Conservation (phyloP, 1,140 invertebrate genomes). For the Penaeus japonicus region DNA sequence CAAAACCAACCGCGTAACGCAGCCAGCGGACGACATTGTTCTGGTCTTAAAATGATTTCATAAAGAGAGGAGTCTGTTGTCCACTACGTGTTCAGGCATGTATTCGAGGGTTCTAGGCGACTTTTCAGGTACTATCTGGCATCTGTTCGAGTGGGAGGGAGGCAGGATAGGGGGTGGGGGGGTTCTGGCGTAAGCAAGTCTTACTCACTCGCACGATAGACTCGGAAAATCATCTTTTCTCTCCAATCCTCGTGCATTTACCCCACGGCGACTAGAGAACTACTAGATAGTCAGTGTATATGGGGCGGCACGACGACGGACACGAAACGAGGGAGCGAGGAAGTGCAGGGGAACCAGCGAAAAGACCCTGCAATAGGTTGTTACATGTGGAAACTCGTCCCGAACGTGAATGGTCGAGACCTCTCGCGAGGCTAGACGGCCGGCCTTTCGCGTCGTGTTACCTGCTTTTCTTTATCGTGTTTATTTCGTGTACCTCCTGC, state of each 20-base stretch:
- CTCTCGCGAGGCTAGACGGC: neutral
- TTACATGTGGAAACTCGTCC: slow-evolving; percentile 12
- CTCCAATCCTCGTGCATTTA: too few species aligned
- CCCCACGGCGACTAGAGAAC: neutral
- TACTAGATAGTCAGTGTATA: neutral
- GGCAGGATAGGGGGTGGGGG: neutral
- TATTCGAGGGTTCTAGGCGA: too few species aligned
- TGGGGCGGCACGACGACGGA: neutral
- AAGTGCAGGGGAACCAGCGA: too few species aligned
- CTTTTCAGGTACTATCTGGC: neutral
- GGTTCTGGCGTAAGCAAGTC: neutral
- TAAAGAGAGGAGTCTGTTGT: too few species aligned
- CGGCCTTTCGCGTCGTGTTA: neutral
- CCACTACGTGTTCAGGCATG: too few species aligned
- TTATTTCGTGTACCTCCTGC: neutral
- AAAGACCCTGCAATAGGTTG: neutral
- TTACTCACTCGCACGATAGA: too few species aligned
- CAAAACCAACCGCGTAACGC: too few species aligned
- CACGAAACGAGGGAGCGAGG: too few species aligned
- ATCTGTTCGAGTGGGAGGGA: neutral
- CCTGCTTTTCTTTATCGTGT: neutral
- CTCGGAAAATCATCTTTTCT: too few species aligned
- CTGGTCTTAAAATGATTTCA: too few species aligned
- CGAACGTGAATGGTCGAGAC: neutral
- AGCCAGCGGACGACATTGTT: too few species aligned